These are phyloP conservation scores for Hypothenemus hampei DNA, from an alignment of 1,140 invertebrate genomes.

Conservation along the genomic window DNA sequence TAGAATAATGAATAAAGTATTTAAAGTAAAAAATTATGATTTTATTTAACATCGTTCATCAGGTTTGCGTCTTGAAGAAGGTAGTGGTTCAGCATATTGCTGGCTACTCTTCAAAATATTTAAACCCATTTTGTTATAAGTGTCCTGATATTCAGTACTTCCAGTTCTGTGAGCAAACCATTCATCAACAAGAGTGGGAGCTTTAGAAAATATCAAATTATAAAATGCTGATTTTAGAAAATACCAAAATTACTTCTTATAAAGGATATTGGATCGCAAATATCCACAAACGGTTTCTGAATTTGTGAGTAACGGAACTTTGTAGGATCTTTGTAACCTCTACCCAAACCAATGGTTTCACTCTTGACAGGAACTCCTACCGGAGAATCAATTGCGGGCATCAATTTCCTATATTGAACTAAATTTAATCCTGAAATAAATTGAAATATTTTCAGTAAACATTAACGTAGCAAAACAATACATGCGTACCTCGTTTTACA, in stretches of 20 bases:
- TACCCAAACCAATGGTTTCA: constrained; percentile 39
- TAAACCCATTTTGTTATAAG: constrained; percentile 52
- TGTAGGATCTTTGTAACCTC: constrained; percentile 48
- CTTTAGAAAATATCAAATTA: constrained; percentile 24
- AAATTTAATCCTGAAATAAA: constrained; percentile 40
- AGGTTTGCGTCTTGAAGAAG: constrained; percentile 50
- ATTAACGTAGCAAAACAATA: neutral
- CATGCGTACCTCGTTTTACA: constrained; percentile 54
- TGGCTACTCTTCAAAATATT: constrained; percentile 55
- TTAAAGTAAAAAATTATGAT: no score
- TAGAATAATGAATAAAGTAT: no score
- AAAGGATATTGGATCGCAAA: constrained; percentile 42
- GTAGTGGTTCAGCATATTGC: constrained; percentile 54
- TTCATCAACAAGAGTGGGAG: constrained; percentile 26
- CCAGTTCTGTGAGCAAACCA: constrained; percentile 53
- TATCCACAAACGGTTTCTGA: constrained; percentile 43
- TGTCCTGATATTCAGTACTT: constrained; percentile 56
- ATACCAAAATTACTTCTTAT: constrained; percentile 40
- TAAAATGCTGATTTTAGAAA: constrained; percentile 7
- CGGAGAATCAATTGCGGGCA: constrained; percentile 47
- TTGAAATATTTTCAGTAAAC: neutral
- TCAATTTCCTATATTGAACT: constrained; percentile 42
- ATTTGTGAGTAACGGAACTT: constrained; percentile 45
- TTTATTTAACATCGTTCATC: constrained; percentile 17
- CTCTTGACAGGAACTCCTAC: constrained; percentile 45